Percentiles rank a stretch among this genome's conserved stretches.
Conservation (phyloP, 2,113 vertebrate species). For the Archocentrus centrarchus region DNA sequence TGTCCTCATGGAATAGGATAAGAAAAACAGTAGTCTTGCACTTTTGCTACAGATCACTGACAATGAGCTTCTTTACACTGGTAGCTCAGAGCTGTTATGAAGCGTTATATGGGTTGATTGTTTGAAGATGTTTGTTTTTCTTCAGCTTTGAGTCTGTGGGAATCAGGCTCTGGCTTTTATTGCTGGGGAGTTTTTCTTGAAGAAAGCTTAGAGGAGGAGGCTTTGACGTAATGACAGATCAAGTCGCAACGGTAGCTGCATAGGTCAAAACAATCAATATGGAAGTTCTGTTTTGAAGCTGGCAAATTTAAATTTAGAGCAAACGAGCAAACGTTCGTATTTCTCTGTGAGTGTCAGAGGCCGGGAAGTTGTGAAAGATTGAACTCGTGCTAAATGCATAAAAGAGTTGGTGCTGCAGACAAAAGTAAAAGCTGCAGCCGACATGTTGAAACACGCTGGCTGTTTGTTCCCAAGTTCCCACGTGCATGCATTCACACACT, state of each 20-base stretch:
- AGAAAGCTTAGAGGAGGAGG: constrained; percentile 30
- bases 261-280: constrained; percentile 39
- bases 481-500: neutral
- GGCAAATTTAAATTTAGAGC: constrained; percentile 20
- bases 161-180: constrained; percentile 47
- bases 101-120: constrained; percentile 79
- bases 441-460: constrained; percentile 65
- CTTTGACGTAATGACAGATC: constrained; percentile 44
- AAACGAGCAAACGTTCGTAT: neutral
- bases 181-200: constrained; percentile 22
- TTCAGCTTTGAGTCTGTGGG: constrained; percentile 56
- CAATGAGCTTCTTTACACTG: constrained; percentile 72
- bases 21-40: constrained; percentile 47
- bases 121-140: constrained; percentile 76
- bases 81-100: constrained; percentile 79
- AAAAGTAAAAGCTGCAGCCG: constrained; percentile 63
- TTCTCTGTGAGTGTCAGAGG: constrained; percentile 28
- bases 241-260: constrained; percentile 40
- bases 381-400: constrained; percentile 50
- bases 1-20: constrained; percentile 38
- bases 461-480: constrained; percentile 59
- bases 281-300: constrained; percentile 36
- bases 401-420: constrained; percentile 36
- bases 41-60: constrained; percentile 79
- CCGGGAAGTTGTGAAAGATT: constrained; percentile 49